Evolutionary conservation across 2,113 vertebrate species (phyloP), one percentile per base, ranked within the genome.

Genomic region (Brachionichthys hirsutus): DNA sequence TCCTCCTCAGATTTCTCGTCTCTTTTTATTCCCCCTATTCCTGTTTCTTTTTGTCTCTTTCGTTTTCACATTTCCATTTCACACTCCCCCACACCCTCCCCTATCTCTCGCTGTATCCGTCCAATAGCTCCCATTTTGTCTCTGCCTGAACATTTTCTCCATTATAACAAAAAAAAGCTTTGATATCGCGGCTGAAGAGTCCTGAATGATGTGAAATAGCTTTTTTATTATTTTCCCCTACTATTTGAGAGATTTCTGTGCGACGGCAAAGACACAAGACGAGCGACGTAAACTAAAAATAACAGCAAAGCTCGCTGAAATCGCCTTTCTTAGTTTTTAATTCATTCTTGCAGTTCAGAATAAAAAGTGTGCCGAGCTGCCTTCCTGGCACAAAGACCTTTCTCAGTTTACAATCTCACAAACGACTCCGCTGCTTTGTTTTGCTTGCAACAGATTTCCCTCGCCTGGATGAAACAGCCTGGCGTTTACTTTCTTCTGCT

Each of bases 101-200:
- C 64, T 36, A 40, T 65, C 64, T 67, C 64, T 55, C 47, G 54
- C 52, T 18, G 52, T 47, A 51, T 63, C 66, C 10, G 22, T 53
- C 75, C 73, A 77, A 38, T 35, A 63, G 63, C 70, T 78, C 77
- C 67, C 75, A 73, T 66, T 83, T 81, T 75, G 67, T 66, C n/a
- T 70, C 19, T 54, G 65, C 40, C 38, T 62, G 46, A 62, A 67
- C 64, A 46, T 52, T 72, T 59, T 67, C 46, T 36, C 45, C 17
- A 22, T 55, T 46, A 46, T 9, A 18, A 46, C 5, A 3, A 12
- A 17, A 18, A 44, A 50, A 54, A 46, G 62, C 61, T 53, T 58
- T 18, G 7, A 70, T 43, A 22, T 11, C 14, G 47, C 10, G 34
- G 41, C 66, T 17, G 11, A 53, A 56, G 35, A 35, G 2, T 8